A percentile compares a stretch with the other conserved stretches of the same genome.
Conservation (phyloP, 2,113 vertebrate genomes). For the Trochalopteron elliotii region DNA sequence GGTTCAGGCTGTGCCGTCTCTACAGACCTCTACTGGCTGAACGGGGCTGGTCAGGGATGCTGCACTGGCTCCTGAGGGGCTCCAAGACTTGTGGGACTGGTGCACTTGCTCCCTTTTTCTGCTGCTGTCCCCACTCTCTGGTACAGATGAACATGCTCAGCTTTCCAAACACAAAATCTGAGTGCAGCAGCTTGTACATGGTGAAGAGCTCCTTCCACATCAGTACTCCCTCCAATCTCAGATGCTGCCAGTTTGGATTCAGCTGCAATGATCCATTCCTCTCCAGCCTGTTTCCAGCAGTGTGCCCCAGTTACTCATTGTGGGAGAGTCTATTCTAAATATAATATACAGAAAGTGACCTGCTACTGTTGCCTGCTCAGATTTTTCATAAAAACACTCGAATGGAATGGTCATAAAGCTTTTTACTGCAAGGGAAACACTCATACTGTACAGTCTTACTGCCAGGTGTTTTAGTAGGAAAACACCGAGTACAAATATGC, state of each 20-base stretch:
- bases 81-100: background rate
- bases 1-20: background rate
- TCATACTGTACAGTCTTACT: background rate
- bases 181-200: background rate
- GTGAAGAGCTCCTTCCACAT: background rate
- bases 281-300: background rate
- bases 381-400: background rate
- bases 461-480: background rate
- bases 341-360: background rate
- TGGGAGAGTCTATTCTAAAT: background rate
- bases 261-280: background rate
- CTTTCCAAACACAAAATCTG: background rate
- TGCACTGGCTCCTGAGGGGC: background rate
- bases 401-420: background rate
- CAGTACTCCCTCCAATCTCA: background rate
- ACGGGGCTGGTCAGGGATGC: background rate
- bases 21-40: background rate
- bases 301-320: fast-evolving
- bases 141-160: background rate
- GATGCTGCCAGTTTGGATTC: background rate
- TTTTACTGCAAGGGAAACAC: background rate
- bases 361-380: background rate
- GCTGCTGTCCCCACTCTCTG: background rate
- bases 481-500: background rate
- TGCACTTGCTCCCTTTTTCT: background rate